Percentiles rank a stretch among this genome's conserved stretches.
These are phyloP conservation scores for Drosophila tropicalis DNA, from an alignment of 1,140 invertebrate genomes.

Conservation along the genomic window DNA sequence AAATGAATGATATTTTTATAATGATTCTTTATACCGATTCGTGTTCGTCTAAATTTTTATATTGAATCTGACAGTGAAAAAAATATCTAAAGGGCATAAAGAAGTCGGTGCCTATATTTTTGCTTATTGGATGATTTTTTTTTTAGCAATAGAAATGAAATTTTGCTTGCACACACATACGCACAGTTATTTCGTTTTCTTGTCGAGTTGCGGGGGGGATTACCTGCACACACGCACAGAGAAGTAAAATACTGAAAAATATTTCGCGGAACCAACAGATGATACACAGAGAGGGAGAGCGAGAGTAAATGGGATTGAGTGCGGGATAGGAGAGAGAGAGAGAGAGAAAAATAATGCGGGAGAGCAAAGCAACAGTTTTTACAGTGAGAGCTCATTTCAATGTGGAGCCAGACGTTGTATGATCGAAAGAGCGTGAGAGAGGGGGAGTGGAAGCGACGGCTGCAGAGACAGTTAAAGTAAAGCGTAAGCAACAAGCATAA, in stretches of 20 bases:
- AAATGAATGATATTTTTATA: too few species aligned
- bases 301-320: too few species aligned
- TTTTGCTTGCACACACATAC: slow-evolving; percentile 42
- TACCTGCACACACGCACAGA: slow-evolving; percentile 33
- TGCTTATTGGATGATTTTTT: slow-evolving; percentile 21
- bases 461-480: slow-evolving; percentile 38
- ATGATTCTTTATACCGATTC: too few species aligned
- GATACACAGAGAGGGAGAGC: background rate
- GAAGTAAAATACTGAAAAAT: slow-evolving; percentile 44
- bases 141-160: slow-evolving; percentile 50
- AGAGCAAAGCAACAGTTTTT: slow-evolving; percentile 11
- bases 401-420: slow-evolving; percentile 23
- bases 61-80: too few species aligned
- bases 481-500: slow-evolving; percentile 36
- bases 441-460: slow-evolving; percentile 3
- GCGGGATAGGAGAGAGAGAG: background rate
- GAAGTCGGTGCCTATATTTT: too few species aligned
- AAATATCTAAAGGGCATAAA: too few species aligned
- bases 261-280: slow-evolving; percentile 46
- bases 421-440: background rate
- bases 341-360: slow-evolving; percentile 17
- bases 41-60: too few species aligned
- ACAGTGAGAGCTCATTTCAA: slow-evolving; percentile 32
- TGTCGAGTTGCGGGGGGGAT: slow-evolving; percentile 45
- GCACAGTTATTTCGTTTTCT: slow-evolving; percentile 6